These are phyloP conservation scores for Drosophila pegasa DNA, from an alignment of 2,888 invertebrate species.

Conservation along the genomic window DNA sequence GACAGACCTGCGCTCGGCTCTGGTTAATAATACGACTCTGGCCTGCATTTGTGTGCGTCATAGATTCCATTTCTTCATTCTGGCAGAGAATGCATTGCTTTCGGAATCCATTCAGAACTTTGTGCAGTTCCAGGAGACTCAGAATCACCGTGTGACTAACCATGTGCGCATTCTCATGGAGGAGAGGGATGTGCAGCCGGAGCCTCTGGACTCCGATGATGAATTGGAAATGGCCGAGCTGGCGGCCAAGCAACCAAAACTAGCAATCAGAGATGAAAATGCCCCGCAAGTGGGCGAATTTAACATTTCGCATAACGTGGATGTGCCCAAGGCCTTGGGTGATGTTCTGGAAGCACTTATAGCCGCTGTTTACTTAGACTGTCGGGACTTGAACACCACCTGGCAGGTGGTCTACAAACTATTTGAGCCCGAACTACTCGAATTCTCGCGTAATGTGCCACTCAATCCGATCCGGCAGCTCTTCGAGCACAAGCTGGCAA, in stretches of 20 bases:
- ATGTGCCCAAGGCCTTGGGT: constrained; percentile 95
- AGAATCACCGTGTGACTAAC: constrained; percentile 81
- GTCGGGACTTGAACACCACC: constrained; percentile 89
- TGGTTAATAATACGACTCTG: constrained; percentile 98
- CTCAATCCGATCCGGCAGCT: constrained; percentile 95
- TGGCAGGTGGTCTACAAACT: constrained; percentile 93
- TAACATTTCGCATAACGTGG: constrained; percentile 89
- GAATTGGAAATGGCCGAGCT: constrained; percentile 29
- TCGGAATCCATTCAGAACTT: constrained; percentile 85
- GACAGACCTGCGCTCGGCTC: constrained; percentile 96
- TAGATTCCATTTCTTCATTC: constrained; percentile 91
- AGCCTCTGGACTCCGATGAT: constrained; percentile 49
- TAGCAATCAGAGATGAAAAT: not conserved
- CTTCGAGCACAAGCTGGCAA: constrained; percentile 92
- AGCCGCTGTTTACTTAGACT: constrained; percentile 96
- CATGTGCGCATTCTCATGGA: constrained; percentile 82
- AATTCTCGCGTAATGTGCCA: constrained; percentile 93
- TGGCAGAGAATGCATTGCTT: constrained; percentile 85
- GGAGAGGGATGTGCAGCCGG: constrained; percentile 65
- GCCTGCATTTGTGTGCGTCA: constrained; percentile 94
- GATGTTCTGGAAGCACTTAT: constrained; percentile 97
- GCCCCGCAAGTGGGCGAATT: constrained; percentile 36
- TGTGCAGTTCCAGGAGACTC: constrained; percentile 80
- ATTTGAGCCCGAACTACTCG: constrained; percentile 93
- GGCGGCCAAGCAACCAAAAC: not conserved